Evolutionary conservation across 2,113 vertebrate genomes (phyloP).

Genomic region (Sylvia atricapilla): DNA sequence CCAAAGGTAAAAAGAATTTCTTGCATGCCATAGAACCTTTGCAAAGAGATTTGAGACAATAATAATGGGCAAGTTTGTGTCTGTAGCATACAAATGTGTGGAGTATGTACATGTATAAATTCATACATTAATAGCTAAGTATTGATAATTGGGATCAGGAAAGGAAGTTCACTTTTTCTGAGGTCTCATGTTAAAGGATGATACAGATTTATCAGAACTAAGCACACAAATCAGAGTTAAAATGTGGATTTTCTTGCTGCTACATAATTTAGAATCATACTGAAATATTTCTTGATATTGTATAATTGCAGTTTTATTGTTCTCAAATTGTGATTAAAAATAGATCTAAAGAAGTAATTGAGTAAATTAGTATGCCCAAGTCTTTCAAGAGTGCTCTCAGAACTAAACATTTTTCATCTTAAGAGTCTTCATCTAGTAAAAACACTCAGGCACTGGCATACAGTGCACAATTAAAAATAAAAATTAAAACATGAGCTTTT

Average conservation of each 20-base stretch:
- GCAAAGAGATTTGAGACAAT: neutral
- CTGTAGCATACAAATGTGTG: neutral
- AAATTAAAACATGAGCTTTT: neutral
- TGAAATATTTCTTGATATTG: neutral
- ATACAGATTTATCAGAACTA: neutral
- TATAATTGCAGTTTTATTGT: neutral
- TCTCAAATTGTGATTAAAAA: neutral
- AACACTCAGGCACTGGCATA: neutral
- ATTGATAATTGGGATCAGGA: neutral
- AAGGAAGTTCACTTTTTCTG: neutral
- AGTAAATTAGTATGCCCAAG: neutral
- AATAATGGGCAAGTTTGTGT: neutral
- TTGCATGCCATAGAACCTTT: neutral
- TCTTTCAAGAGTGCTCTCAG: neutral
- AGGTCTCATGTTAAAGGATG: neutral
- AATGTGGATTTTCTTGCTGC: neutral
- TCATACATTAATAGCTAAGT: neutral
- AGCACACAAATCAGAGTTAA: neutral
- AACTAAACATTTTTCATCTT: neutral
- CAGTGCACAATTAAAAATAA: neutral
- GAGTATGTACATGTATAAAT: neutral
- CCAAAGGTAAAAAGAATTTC: constrained; percentile 7
- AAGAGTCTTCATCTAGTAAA: neutral
- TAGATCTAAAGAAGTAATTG: constrained; percentile 7
- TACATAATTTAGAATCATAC: neutral